These are phyloP conservation scores for Taphrorychus bicolor DNA, from an alignment of 2,888 invertebrate genomes.

Conservation along the genomic window DNA sequence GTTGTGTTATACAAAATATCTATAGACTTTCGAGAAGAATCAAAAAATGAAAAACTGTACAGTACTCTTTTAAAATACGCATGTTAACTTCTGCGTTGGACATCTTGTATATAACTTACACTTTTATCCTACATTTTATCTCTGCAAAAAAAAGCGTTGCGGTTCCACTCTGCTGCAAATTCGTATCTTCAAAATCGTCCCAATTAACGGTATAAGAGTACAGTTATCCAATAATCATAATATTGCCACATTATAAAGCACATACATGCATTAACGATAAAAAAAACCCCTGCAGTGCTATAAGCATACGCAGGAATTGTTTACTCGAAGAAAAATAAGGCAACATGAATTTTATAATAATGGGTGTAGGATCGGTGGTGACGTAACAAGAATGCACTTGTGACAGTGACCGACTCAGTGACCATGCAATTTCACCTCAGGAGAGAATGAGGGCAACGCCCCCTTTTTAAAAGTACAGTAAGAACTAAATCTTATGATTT, in stretches of 20 bases:
- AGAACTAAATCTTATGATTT: no score
- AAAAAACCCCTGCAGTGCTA: neutral
- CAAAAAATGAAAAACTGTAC: no score
- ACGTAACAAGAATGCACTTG: conserved; percentile 15
- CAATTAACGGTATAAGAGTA: neutral
- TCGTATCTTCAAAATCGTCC: no score
- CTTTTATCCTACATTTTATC: no score
- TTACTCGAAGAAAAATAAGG: conserved; percentile 16
- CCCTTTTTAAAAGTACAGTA: neutral
- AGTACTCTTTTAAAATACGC: no score
- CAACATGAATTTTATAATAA: conserved; percentile 21
- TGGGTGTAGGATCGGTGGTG: conserved; percentile 8
- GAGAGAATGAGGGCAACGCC: neutral
- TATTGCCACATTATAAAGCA: conserved; percentile 13
- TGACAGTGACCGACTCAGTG: conserved; percentile 4
- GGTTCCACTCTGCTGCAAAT: no score
- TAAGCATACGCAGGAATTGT: conserved; percentile 10
- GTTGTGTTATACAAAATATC: no score
- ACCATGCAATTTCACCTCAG: neutral
- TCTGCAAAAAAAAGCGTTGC: no score
- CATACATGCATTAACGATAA: conserved; percentile 10
- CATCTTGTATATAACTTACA: no score
- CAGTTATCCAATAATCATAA: conserved; percentile 33
- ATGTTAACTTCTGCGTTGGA: no score
- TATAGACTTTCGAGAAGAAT: no score